Evolutionary conservation across 2,888 invertebrate species (phyloP).

Genomic region (Cybosia mesomella): DNA sequence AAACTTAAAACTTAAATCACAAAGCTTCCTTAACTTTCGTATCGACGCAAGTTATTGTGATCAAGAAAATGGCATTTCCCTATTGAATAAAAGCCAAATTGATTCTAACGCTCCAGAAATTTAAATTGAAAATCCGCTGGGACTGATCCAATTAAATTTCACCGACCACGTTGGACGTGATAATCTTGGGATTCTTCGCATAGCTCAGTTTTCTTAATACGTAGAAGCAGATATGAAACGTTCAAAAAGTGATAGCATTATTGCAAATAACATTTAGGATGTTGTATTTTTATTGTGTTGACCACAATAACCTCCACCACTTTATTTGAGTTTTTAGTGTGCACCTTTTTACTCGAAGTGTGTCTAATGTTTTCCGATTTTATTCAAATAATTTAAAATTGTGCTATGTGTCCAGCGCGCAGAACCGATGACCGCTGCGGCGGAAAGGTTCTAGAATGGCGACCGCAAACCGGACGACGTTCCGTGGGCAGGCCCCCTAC

Average conservation of each 20-base stretch:
- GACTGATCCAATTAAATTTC: slow-evolving; percentile 47
- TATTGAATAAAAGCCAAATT: slow-evolving; percentile 50
- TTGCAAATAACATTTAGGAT: too few species aligned
- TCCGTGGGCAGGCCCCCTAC: too few species aligned
- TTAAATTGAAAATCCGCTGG: slow-evolving; percentile 47
- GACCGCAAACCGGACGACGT: too few species aligned
- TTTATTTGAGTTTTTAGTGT: too few species aligned
- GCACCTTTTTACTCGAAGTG: too few species aligned
- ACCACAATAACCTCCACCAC: too few species aligned
- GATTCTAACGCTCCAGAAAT: slow-evolving; percentile 39
- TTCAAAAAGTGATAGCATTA: slow-evolving; percentile 20
- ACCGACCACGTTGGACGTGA: slow-evolving; percentile 32
- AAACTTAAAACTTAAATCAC: slow-evolving; percentile 36
- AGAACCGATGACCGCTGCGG: too few species aligned
- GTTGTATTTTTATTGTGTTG: too few species aligned
- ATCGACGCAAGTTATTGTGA: slow-evolving; percentile 45
- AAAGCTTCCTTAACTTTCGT: slow-evolving; percentile 40
- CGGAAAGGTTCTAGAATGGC: too few species aligned
- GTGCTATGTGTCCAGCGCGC: too few species aligned
- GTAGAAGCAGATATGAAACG: slow-evolving; percentile 26
- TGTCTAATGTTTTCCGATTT: too few species aligned
- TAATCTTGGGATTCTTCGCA: slow-evolving; percentile 40
- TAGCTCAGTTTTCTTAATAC: slow-evolving; percentile 25
- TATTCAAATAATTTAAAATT: too few species aligned
- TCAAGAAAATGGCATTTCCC: slow-evolving; percentile 32